These are phyloP conservation scores for Temnothorax rugatulus DNA, from an alignment of 2,888 invertebrate genomes.

Conservation along the genomic window DNA sequence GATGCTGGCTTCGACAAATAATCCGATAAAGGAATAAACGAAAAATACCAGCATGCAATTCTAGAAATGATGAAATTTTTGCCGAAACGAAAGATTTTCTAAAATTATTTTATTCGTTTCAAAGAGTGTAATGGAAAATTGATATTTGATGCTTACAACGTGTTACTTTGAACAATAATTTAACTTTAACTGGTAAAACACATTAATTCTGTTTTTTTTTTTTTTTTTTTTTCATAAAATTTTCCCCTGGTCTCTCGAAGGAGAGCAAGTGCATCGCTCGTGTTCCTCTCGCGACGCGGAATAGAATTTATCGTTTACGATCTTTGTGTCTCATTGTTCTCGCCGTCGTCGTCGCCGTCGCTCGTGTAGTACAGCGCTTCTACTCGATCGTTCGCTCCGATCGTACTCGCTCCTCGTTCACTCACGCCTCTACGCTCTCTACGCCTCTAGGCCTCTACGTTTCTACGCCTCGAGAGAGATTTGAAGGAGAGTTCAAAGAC, in stretches of 20 bases:
- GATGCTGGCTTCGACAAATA: neutral
- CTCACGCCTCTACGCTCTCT: neutral
- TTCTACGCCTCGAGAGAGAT: slow-evolving; percentile 1
- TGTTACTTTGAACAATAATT: neutral
- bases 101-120: neutral
- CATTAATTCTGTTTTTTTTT: neutral
- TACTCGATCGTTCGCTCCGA: slow-evolving; percentile 14
- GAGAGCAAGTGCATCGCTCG: neutral
- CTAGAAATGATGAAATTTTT: neutral
- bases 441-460: neutral
- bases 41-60: neutral
- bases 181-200: neutral
- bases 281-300: neutral
- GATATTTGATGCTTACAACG: too few relatives aligned
- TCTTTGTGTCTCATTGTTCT: neutral
- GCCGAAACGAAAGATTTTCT: neutral
- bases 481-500: slow-evolving; percentile 1
- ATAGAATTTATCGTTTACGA: slow-evolving; percentile 41
- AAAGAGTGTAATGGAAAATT: too few relatives aligned
- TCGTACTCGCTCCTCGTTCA: neutral
- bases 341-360: neutral
- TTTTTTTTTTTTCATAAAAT: neutral
- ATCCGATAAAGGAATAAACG: neutral
- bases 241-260: neutral
- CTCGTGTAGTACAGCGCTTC: neutral